Conservation (phyloP, 2,888 invertebrate species). For the Pogonocherus hispidulus region DNA sequence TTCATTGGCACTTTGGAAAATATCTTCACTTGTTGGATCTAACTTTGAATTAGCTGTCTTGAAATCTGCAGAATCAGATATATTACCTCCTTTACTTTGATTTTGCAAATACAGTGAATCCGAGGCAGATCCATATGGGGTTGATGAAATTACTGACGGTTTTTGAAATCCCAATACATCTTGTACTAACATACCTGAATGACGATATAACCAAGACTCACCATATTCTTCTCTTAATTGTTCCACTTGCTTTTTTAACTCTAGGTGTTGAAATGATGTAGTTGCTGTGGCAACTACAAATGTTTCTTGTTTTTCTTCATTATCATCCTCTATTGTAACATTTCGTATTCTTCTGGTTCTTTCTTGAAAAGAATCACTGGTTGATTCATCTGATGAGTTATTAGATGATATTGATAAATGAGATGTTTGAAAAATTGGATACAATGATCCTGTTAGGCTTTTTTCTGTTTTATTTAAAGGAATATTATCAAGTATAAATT, state of each 20-base stretch:
- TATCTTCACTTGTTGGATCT: constrained; percentile 3
- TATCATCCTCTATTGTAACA: constrained; percentile 68
- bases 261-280: constrained; percentile 51
- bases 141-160: constrained; percentile 50
- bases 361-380: constrained; percentile 44
- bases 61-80: constrained; percentile 24
- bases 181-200: constrained; percentile 68
- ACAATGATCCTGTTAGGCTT: constrained; percentile 67
- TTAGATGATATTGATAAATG: constrained; percentile 37
- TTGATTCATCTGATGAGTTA: constrained; percentile 47
- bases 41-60: constrained; percentile 31
- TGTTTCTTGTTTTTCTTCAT: constrained; percentile 59
- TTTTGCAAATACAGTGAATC: constrained; percentile 30
- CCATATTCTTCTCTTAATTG: constrained; percentile 73
- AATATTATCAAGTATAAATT: constrained; percentile 73
- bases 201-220: constrained; percentile 73
- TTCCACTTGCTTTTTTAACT: constrained; percentile 66
- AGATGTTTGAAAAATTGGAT: constrained; percentile 52
- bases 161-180: constrained; percentile 72
- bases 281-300: constrained; percentile 48
- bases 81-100: constrained; percentile 5
- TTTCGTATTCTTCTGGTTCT: constrained; percentile 64
- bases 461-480: constrained; percentile 72
- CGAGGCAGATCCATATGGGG: constrained; percentile 39
- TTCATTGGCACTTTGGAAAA: constrained; percentile 35